These are phyloP conservation scores for Loris lydekkerianus DNA, from an alignment of 2,797 vertebrate species.

Conservation along the genomic window DNA sequence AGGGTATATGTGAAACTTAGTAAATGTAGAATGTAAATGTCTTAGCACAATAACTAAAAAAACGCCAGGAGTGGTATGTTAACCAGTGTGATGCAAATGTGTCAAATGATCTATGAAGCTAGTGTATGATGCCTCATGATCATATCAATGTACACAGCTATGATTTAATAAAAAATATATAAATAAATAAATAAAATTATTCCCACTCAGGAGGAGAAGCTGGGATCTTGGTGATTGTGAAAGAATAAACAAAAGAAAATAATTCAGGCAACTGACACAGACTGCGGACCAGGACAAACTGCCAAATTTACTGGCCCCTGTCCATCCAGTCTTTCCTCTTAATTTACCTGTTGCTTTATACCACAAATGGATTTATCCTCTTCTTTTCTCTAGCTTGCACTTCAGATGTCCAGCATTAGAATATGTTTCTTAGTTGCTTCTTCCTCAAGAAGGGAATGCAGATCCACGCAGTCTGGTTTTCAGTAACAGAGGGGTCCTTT, in stretches of 20 bases:
- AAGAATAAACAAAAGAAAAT: conserved; percentile 80
- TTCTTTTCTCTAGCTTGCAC: background rate
- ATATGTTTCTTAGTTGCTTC: background rate
- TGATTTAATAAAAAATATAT: too few species aligned
- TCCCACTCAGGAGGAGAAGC: conserved; percentile 55
- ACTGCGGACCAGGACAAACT: conserved; percentile 13
- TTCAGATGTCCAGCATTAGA: background rate
- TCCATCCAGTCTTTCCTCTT: conserved; percentile 46
- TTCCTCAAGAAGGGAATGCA: background rate
- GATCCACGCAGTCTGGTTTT: background rate
- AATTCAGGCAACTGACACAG: conserved; percentile 57
- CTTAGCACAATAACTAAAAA: too few species aligned
- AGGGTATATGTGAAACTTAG: too few species aligned
- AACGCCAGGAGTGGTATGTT: too few species aligned
- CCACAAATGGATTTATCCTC: background rate
- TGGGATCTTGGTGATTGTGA: conserved; percentile 61
- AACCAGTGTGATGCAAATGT: too few species aligned
- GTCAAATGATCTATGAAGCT: too few species aligned
- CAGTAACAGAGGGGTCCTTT: background rate
- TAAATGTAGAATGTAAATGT: too few species aligned
- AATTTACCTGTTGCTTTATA: conserved; percentile 69
- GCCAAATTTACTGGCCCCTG: conserved; percentile 27
- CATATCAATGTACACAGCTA: too few species aligned
- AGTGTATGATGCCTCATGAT: too few species aligned
- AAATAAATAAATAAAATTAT: conserved; percentile 49